Base-by-base conservation (phyloP, 1,140 invertebrate species). In the Drosophila pectinifera region DNA sequence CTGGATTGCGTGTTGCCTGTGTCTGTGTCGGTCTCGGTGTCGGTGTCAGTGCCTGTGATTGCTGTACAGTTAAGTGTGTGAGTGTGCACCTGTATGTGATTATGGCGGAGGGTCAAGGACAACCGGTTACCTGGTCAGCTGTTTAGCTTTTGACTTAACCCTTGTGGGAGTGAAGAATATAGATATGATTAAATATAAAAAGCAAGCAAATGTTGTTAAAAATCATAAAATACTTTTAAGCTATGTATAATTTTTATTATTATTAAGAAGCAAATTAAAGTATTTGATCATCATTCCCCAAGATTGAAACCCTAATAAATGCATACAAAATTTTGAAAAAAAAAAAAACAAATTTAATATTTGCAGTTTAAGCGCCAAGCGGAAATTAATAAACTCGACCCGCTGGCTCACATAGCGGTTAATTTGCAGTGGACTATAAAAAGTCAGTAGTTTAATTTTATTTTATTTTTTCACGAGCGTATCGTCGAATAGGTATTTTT, bases 81-180 rank as follows among this genome's bases (percentile, higher is more conserved):
- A 42, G 54, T 56, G 34, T 56, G 38, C 49, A 53, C 49, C 49
- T 67, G 43, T 51, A 20, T 81, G 74, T 45, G 53, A 61, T 68
- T 73, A 59, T 43, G 59, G 10, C 41, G 39, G 42, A 80, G 80
- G 84, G 83, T 88, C 83, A 88, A 88, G 83, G 83, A 85, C 83
- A 57, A 51, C 79, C 42, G 34, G 69, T 78, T 41, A 53, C 31
- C 63, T 55, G 73, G 59, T 43, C 73, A 73, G 49, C 53, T 62
- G 56, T 49, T 62, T 22, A 38, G 53, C 57, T 67, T 53, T 36
- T 5, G 39, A 42, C n/a, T 75, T 49, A 49, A 49, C 48, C 26
- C 48, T 49, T 26, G 16, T 8, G 11, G 4, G 46, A 4, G 3
- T 43, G 2, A 20, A 5, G 4, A 11, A 18, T 20, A 20, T 5